A percentile compares a stretch with the other conserved stretches of the same genome.
Conservation (phyloP, 2,113 vertebrate genomes). For the Carassius auratus region DNA sequence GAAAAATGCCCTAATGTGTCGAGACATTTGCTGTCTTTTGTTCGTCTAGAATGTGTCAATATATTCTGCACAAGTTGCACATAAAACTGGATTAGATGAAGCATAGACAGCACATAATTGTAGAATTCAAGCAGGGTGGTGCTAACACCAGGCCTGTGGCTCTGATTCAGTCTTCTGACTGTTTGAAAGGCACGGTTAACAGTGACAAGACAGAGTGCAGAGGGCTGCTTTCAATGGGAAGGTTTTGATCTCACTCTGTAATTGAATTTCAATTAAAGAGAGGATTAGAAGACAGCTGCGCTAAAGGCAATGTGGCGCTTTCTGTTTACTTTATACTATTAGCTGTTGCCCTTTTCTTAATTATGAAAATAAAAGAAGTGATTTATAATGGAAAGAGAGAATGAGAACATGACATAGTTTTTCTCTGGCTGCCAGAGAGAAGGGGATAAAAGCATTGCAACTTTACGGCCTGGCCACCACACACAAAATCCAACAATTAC, state of each 20-base stretch:
- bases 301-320: slow-evolving; percentile 52
- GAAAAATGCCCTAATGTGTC: background rate
- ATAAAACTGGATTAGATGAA: background rate
- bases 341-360: slow-evolving; percentile 68
- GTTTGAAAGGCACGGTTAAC: slow-evolving; percentile 41
- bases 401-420: slow-evolving; percentile 58
- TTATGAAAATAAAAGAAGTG: slow-evolving; percentile 76
- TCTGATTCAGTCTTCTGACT: slow-evolving; percentile 12
- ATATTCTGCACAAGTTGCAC: background rate
- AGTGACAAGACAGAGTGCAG: slow-evolving; percentile 34
- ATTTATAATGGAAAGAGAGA: slow-evolving; percentile 73
- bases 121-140: slow-evolving; percentile 6
- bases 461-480: slow-evolving; percentile 66
- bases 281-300: slow-evolving; percentile 65
- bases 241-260: slow-evolving; percentile 64
- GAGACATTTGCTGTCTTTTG: background rate
- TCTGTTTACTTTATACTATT: slow-evolving; percentile 70
- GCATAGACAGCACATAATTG: background rate
- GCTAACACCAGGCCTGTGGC: slow-evolving; percentile 8
- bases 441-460: slow-evolving; percentile 65
- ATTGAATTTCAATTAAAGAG: slow-evolving; percentile 67
- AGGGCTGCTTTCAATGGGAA: slow-evolving; percentile 41
- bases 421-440: slow-evolving; percentile 49
- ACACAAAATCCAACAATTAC: slow-evolving; percentile 68
- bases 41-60: background rate